These are phyloP conservation scores for Hozukius guyotensis DNA, from an alignment of 2,797 vertebrate species.

Conservation along the genomic window DNA sequence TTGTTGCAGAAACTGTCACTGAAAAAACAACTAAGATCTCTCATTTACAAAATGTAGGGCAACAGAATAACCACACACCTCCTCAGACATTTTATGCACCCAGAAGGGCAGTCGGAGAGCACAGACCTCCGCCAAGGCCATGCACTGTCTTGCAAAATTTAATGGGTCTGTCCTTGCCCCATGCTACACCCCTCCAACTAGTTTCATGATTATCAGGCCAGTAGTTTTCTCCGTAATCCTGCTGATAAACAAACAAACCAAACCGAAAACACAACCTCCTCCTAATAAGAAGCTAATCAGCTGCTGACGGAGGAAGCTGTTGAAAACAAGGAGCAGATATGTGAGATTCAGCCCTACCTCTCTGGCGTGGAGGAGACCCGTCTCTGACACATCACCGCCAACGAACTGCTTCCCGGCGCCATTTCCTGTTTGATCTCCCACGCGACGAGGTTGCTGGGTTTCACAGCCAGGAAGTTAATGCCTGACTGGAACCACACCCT, in stretches of 20 bases:
- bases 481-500: slow-evolving; percentile 93
- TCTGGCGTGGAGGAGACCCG: slow-evolving; percentile 78
- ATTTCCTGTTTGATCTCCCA: slow-evolving; percentile 97
- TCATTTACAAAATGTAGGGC: neutral
- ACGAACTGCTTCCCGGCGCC: slow-evolving; percentile 81
- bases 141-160: neutral
- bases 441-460: slow-evolving; percentile 87
- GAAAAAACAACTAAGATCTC: neutral
- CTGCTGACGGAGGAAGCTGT: slow-evolving; percentile 14
- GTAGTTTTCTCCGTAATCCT: neutral
- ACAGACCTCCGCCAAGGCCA: neutral
- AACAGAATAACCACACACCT: slow-evolving; percentile 26
- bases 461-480: slow-evolving; percentile 88
- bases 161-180: neutral
- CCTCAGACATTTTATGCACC: slow-evolving; percentile 13
- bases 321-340: neutral
- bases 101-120: neutral
- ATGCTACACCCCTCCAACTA: neutral
- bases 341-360: slow-evolving; percentile 81
- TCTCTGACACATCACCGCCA: slow-evolving; percentile 89
- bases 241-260: neutral
- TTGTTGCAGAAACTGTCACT: neutral
- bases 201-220: neutral
- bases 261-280: neutral
- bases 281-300: neutral